Evolutionary conservation across 2,888 invertebrate genomes (phyloP).

Genomic region (Napeogenes inachia): DNA sequence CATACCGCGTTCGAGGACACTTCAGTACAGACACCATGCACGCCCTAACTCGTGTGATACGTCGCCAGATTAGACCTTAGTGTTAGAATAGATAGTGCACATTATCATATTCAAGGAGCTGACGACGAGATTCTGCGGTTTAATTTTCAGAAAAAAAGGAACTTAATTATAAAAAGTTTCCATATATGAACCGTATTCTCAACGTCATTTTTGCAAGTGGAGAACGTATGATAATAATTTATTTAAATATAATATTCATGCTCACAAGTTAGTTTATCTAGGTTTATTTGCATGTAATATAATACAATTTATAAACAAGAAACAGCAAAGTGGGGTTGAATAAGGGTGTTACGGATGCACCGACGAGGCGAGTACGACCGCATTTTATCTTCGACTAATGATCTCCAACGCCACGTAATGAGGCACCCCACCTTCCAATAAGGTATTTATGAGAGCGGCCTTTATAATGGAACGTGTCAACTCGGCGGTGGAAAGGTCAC

Average conservation of each 20-base stretch:
- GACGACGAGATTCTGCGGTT: constrained; percentile 44
- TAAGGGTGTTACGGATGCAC: constrained; percentile 50
- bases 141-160: constrained; percentile 30
- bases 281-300: not conserved
- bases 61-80: constrained; percentile 50
- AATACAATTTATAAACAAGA: not conserved
- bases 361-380: constrained; percentile 48
- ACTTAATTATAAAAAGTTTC: constrained; percentile 6
- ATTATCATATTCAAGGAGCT: constrained; percentile 50
- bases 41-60: constrained; percentile 41
- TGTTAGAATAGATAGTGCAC: constrained; percentile 50
- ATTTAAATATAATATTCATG: not conserved
- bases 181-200: too few relatives aligned
- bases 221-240: too few relatives aligned
- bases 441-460: constrained; percentile 73
- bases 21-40: constrained; percentile 45
- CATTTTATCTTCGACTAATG: constrained; percentile 73
- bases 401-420: constrained; percentile 63
- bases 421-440: constrained; percentile 63
- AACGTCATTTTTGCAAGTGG: too few relatives aligned
- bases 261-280: not conserved
- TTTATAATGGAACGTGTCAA: constrained; percentile 66
- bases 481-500: constrained; percentile 47
- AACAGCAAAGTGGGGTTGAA: constrained; percentile 5
- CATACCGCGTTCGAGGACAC: constrained; percentile 61